Evolutionary conservation across 2,888 invertebrate genomes (phyloP).

Genomic region (Ectemnius lituratus): DNA sequence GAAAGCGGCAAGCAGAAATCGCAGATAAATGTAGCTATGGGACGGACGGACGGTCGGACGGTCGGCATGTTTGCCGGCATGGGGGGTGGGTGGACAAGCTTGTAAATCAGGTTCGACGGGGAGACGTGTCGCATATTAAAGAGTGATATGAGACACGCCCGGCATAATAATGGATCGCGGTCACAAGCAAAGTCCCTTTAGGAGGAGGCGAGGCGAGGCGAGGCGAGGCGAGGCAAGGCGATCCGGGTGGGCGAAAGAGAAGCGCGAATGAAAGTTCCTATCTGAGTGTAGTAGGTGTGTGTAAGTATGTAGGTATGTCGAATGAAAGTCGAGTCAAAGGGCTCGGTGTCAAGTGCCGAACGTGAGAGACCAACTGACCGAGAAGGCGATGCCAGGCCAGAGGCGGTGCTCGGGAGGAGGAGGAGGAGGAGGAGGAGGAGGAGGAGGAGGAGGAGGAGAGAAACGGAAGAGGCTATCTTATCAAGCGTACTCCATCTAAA

Average conservation of each 20-base stretch:
- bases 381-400: conserved; percentile 4
- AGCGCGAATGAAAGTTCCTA: conserved; percentile 35
- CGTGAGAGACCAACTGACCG: conserved; percentile 41
- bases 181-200: conserved; percentile 4
- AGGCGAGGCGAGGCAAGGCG: conserved; percentile 2
- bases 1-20: too few relatives aligned
- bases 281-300: conserved; percentile 17
- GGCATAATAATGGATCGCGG: conserved; percentile 1
- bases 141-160: too few relatives aligned
- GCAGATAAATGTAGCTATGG: not conserved
- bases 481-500: conserved; percentile 40
- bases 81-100: too few relatives aligned
- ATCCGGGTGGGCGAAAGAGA: conserved; percentile 22
- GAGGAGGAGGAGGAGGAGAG: too few relatives aligned
- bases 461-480: conserved; percentile 26
- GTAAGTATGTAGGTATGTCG: conserved; percentile 3
- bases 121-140: too few relatives aligned
- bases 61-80: too few relatives aligned
- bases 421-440: too few relatives aligned
- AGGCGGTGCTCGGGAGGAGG: too few relatives aligned
- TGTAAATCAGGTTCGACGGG: too few relatives aligned
- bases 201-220: conserved; percentile 9
- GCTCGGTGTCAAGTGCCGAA: conserved; percentile 19
- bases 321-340: conserved; percentile 15
- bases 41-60: not conserved